phyloP scores from a whole-genome alignment of 1,140 invertebrate genomes.

The Ceratitis capitata region DNA sequence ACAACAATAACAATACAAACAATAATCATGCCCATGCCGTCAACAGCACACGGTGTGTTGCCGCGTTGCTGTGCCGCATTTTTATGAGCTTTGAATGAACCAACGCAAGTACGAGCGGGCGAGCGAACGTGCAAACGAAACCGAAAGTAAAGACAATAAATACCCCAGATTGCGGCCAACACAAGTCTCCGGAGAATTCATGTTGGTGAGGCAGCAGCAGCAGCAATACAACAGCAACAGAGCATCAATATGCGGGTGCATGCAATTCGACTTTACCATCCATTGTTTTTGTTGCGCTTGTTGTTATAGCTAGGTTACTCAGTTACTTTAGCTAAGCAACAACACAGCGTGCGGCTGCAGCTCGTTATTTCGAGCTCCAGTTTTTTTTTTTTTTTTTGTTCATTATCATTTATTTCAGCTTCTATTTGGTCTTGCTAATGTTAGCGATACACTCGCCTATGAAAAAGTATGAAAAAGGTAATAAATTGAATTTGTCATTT shows the following conservation, averaged over 20 bases:
- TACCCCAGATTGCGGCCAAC: neutral
- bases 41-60: neutral
- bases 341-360: neutral
- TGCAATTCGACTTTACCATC: neutral
- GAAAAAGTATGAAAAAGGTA: neutral
- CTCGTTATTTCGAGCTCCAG: neutral
- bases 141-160: slow-evolving; percentile 27
- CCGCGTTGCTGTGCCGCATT: neutral
- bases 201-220: neutral
- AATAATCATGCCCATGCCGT: neutral
- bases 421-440: neutral
- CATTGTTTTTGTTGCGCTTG: neutral
- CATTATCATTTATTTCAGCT: neutral
- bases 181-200: neutral
- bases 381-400: neutral
- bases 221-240: neutral
- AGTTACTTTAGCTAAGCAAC: neutral
- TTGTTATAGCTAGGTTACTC: neutral
- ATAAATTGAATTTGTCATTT: neutral
- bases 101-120: too few relatives aligned
- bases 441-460: neutral
- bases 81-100: slow-evolving; percentile 24
- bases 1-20: neutral
- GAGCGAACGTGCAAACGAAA: too few relatives aligned
- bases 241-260: neutral